These are phyloP conservation scores for Passer domesticus DNA, from an alignment of 2,113 vertebrate species.

Conservation along the genomic window DNA sequence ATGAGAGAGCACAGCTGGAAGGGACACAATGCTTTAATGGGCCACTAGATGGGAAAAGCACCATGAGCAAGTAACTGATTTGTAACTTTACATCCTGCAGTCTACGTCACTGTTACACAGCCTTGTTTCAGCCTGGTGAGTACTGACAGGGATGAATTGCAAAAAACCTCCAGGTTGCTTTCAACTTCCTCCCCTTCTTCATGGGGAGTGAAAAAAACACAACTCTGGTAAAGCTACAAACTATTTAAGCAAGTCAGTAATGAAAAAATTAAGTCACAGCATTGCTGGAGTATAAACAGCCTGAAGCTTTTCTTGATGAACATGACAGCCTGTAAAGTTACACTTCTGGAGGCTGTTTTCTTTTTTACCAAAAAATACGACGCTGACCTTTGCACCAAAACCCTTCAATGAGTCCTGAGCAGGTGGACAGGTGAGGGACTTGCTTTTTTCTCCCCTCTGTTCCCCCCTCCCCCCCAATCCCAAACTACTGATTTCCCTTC, in stretches of 20 bases:
- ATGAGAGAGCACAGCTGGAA: not conserved
- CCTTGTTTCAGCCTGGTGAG: not conserved
- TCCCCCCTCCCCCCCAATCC: accelerated
- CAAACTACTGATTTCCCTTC: not conserved
- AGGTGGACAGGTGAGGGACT: not conserved
- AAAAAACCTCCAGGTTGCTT: not conserved
- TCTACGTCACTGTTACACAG: not conserved
- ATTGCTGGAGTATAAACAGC: not conserved
- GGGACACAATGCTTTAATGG: not conserved
- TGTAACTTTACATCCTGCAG: not conserved
- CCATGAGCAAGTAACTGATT: not conserved
- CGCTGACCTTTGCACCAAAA: not conserved
- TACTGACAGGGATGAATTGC: not conserved
- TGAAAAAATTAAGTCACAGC: not conserved
- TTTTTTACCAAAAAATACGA: not conserved
- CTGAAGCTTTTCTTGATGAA: not conserved
- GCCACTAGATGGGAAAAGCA: not conserved
- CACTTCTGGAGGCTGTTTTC: not conserved
- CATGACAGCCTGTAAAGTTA: not conserved
- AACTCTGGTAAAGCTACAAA: not conserved
- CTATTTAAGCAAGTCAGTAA: not conserved
- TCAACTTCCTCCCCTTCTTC: not conserved
- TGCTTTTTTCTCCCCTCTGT: not conserved
- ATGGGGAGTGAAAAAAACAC: not conserved
- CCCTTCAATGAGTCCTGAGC: not conserved